Conservation (phyloP, 2,113 vertebrate genomes). For the Sinocyclocheilus anophthalmus region DNA sequence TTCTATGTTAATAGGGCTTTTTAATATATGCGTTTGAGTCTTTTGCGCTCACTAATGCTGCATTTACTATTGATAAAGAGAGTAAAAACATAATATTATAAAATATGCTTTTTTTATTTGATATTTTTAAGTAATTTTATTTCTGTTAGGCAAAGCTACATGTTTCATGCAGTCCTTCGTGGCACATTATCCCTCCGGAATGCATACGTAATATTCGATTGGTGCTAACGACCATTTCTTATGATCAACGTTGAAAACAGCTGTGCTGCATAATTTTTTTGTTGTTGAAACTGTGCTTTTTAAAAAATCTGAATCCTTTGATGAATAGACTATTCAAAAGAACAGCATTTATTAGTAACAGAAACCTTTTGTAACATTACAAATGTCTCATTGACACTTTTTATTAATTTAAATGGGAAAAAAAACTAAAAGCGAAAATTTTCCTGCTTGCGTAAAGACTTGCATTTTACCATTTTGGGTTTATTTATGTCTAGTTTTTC, state of each 20-base stretch:
- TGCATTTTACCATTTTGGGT: not conserved
- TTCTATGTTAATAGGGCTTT: too few relatives aligned
- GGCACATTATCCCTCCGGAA: not conserved
- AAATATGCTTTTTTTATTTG: too few relatives aligned
- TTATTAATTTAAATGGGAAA: not conserved
- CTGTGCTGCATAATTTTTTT: not conserved
- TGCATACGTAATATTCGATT: not conserved
- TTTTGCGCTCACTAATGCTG: too few relatives aligned
- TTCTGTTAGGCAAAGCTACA: not conserved
- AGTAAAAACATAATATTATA: too few relatives aligned
- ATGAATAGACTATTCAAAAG: too few relatives aligned
- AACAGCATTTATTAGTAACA: not conserved
- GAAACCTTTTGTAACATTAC: not conserved
- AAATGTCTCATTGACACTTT: not conserved
- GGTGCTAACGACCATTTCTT: too few relatives aligned
- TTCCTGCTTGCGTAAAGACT: not conserved
- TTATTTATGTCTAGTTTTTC: not conserved
- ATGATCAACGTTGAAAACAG: not conserved
- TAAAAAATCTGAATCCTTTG: too few relatives aligned
- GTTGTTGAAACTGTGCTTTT: too few relatives aligned
- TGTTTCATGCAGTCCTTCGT: not conserved
- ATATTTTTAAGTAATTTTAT: not conserved
- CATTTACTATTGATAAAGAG: too few relatives aligned
- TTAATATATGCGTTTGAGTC: too few relatives aligned
- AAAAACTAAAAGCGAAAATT: not conserved